phyloP scores from a whole-genome alignment of 92 coral and sea anemone genomes.

The Palythoa grandis region DNA sequence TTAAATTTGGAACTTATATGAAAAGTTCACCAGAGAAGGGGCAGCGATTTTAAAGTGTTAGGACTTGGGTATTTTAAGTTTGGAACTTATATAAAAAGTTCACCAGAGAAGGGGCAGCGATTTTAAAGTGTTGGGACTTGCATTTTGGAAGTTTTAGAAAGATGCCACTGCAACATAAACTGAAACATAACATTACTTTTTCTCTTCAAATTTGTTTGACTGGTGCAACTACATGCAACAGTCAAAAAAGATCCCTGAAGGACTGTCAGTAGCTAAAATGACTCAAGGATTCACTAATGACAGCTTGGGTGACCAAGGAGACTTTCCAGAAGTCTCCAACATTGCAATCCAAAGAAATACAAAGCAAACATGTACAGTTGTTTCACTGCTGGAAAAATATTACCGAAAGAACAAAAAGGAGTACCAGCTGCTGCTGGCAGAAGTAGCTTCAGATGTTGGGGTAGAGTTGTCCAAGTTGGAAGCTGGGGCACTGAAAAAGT shows the following conservation, averaged over 20 bases:
- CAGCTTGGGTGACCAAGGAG: background rate
- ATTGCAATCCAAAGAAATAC: constrained; percentile 14
- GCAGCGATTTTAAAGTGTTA: background rate
- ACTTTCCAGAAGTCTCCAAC: background rate
- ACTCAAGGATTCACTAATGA: background rate
- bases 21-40: background rate
- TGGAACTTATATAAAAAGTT: background rate
- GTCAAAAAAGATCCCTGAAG: constrained; percentile 6
- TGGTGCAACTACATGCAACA: constrained; percentile 2
- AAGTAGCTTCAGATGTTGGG: background rate
- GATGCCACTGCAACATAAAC: background rate
- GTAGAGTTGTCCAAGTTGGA: constrained; percentile 1
- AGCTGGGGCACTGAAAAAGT: background rate
- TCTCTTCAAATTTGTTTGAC: background rate
- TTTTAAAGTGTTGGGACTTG: background rate
- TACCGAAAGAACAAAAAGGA: constrained; percentile 22
- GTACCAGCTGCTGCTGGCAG: constrained; percentile 25
- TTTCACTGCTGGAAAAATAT: constrained; percentile 24
- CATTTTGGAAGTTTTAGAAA: background rate
- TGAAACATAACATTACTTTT: background rate
- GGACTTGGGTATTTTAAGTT: background rate
- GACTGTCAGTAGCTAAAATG: background rate
- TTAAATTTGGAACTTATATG: background rate
- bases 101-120: background rate
- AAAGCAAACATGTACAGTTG: constrained; percentile 10